Percentiles rank a stretch among this genome's conserved stretches.
These are phyloP conservation scores for Pao palembangensis DNA, from an alignment of 2,113 vertebrate genomes.

Conservation along the genomic window DNA sequence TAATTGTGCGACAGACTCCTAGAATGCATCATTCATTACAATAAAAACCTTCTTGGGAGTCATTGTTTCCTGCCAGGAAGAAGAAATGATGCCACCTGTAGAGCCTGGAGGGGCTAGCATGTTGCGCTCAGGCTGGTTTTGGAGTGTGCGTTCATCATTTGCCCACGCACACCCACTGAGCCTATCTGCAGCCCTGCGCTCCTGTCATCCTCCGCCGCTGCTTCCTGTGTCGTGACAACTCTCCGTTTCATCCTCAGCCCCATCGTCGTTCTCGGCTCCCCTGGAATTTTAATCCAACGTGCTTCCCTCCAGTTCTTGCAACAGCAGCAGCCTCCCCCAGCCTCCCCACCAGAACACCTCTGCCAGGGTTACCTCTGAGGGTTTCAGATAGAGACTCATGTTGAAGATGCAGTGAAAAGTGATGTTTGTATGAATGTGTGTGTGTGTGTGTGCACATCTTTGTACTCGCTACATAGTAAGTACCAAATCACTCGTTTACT, in stretches of 20 bases:
- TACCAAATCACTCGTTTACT: too few species aligned
- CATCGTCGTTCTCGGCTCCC: conserved; percentile 40
- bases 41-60: conserved; percentile 12
- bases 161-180: conserved; percentile 65
- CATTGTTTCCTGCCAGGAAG: not conserved
- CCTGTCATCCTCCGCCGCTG: conserved; percentile 66
- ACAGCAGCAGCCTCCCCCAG: conserved; percentile 18
- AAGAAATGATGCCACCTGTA: conserved; percentile 38
- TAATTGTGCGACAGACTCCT: too few species aligned
- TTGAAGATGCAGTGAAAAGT: conserved; percentile 9
- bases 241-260: conserved; percentile 53
- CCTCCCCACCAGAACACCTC: conserved; percentile 10
- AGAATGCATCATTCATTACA: not conserved
- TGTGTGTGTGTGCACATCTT: too few species aligned
- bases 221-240: conserved; percentile 66
- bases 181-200: conserved; percentile 57
- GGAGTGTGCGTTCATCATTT: conserved; percentile 50
- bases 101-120: conserved; percentile 19
- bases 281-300: conserved; percentile 44
- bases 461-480: too few species aligned
- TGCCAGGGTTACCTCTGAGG: conserved; percentile 20
- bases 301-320: conserved; percentile 18
- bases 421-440: not conserved
- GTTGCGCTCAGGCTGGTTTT: conserved; percentile 46
- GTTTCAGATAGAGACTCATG: conserved; percentile 4